A percentile compares a stretch with the other conserved stretches of the same genome.
Evolutionary conservation across 2,888 invertebrate genomes (phyloP).

Genomic region (Papilio demoleus): DNA sequence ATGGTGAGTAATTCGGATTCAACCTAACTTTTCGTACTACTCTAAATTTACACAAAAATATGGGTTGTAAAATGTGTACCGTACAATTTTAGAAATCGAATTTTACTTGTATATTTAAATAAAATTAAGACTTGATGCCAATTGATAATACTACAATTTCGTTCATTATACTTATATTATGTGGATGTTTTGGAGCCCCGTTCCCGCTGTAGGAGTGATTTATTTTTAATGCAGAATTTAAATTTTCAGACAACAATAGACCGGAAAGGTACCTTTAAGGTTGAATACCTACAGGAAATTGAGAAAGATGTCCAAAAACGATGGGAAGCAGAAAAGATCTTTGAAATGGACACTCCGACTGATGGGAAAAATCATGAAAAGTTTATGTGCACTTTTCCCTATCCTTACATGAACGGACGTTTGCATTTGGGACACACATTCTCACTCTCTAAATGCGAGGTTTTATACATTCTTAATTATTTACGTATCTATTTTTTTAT

Average conservation of each 20-base stretch:
- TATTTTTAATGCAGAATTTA: constrained; percentile 22
- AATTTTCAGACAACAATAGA: constrained; percentile 69
- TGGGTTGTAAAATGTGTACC: not conserved
- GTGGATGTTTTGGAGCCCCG: not conserved
- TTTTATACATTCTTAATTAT: constrained; percentile 60
- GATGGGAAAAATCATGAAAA: constrained; percentile 88
- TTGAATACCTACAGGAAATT: constrained; percentile 95
- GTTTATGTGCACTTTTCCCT: constrained; percentile 97
- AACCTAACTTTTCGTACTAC: not conserved
- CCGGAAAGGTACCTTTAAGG: constrained; percentile 98
- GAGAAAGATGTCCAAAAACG: constrained; percentile 92
- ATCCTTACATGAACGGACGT: constrained; percentile 99
- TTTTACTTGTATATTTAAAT: not conserved
- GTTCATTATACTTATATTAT: not conserved
- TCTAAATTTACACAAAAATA: not conserved
- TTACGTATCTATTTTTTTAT: not conserved
- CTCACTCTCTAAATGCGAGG: constrained; percentile 98
- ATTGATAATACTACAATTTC: not conserved
- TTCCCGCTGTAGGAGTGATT: not conserved
- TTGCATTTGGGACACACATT: constrained; percentile 99
- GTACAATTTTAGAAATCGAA: not conserved
- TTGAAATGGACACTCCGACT: constrained; percentile 92
- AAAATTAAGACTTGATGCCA: not conserved
- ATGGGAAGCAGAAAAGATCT: constrained; percentile 93
- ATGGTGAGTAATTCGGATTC: constrained; percentile 8